A percentile compares a stretch with the other conserved stretches of the same genome.
phyloP scores from a whole-genome alignment of 2,113 vertebrate species.

The Dolichallabes microphthalmus region DNA sequence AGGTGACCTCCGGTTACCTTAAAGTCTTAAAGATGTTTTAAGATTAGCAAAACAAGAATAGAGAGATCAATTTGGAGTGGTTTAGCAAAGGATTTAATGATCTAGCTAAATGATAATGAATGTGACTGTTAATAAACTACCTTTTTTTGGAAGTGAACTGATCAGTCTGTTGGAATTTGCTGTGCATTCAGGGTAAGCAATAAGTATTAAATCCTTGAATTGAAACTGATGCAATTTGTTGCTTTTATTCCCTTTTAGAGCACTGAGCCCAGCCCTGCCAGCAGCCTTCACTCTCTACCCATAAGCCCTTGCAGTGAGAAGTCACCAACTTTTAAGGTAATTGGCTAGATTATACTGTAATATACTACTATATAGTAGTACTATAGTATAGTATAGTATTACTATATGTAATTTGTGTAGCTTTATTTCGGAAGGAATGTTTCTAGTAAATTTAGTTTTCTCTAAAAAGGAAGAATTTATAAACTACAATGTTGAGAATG shows the following conservation, averaged over 20 bases:
- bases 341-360: slow-evolving; percentile 7
- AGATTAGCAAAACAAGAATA: background rate
- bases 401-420: no score
- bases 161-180: background rate
- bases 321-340: slow-evolving; percentile 88
- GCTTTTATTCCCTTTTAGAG: slow-evolving; percentile 76
- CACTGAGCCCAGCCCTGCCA: slow-evolving; percentile 88
- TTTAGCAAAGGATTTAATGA: background rate
- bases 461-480: background rate
- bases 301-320: slow-evolving; percentile 92
- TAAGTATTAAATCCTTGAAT: background rate
- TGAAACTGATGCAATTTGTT: slow-evolving; percentile 7
- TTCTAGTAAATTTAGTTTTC: no score
- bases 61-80: background rate
- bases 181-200: background rate
- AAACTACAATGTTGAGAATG: slow-evolving; percentile 5
- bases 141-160: background rate
- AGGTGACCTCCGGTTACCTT: background rate
- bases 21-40: background rate
- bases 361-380: no score
- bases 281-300: slow-evolving; percentile 89
- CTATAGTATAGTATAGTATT: no score
- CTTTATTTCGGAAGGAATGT: no score
- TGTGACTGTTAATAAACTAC: background rate
- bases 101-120: background rate